Evolutionary conservation across 2,113 vertebrate genomes (phyloP).

Genomic region (Procavia capensis): DNA sequence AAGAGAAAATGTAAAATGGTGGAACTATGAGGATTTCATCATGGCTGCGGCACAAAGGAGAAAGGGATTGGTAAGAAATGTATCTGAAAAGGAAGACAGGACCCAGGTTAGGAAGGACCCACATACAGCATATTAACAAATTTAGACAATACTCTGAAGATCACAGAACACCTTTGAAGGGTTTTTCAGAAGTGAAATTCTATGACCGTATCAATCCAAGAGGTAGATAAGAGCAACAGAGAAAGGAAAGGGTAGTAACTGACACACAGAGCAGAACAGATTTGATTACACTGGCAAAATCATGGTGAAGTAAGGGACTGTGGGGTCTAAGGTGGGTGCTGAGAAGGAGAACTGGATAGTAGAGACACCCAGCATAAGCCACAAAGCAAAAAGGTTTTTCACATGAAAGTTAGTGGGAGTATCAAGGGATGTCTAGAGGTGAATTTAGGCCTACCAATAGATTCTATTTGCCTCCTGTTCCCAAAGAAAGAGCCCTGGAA

Average conservation of each 20-base stretch:
- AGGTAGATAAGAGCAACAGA: background rate
- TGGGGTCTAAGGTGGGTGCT: background rate
- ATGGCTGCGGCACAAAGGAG: background rate
- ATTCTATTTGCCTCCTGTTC: background rate
- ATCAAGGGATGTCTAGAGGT: background rate
- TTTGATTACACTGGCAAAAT: slow-evolving; percentile 30
- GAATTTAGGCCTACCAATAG: background rate
- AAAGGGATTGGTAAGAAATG: background rate
- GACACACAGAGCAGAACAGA: background rate
- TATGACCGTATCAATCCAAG: background rate
- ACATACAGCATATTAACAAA: background rate
- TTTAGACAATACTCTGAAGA: background rate
- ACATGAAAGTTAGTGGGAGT: background rate
- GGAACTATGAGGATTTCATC: background rate
- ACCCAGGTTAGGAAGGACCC: background rate
- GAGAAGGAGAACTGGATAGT: background rate
- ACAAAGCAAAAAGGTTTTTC: background rate
- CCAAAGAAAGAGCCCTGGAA: background rate
- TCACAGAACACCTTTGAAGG: background rate
- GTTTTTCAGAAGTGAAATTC: background rate
- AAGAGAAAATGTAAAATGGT: background rate
- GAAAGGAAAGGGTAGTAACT: background rate
- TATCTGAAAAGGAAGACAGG: slow-evolving; percentile 10
- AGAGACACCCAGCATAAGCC: background rate
- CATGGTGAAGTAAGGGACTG: background rate